Conservation (phyloP, 1,140 invertebrate genomes). For the Eupristina koningsbergeri region DNA sequence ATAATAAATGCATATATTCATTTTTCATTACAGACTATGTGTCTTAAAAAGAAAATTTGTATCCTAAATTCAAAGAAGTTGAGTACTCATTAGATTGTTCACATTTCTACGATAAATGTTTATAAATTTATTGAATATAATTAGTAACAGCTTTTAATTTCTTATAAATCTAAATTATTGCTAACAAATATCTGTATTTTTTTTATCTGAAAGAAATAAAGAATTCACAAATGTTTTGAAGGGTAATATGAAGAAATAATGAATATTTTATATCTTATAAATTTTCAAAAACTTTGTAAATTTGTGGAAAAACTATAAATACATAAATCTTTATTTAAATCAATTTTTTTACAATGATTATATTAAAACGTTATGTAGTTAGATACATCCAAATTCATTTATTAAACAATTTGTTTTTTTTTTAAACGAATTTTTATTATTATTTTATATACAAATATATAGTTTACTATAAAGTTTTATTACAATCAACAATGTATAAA, state of each 20-base stretch:
- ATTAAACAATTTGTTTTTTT: background rate
- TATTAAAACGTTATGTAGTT: too few relatives aligned
- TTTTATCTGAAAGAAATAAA: too few relatives aligned
- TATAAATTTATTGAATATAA: conserved; percentile 67
- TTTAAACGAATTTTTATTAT: conserved; percentile 30
- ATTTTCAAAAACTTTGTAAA: background rate
- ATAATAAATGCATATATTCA: too few relatives aligned
- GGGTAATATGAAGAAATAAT: background rate
- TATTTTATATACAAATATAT: conserved; percentile 33
- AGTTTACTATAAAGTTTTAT: conserved; percentile 31
- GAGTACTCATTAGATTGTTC: conserved; percentile 68
- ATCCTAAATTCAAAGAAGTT: conserved; percentile 62
- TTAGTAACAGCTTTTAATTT: conserved; percentile 55
- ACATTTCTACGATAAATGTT: conserved; percentile 64
- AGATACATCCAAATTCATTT: background rate
- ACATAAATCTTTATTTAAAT: background rate
- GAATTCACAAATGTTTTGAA: too few relatives aligned
- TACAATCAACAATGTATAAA: conserved; percentile 29
- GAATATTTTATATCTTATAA: background rate
- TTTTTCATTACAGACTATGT: conserved; percentile 67
- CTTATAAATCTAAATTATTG: too few relatives aligned
- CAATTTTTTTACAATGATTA: background rate
- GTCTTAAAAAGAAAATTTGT: conserved; percentile 65
- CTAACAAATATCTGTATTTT: too few relatives aligned
- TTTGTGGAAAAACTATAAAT: background rate